Percentiles rank a stretch among this genome's conserved stretches.
Conservation (phyloP, 2,797 vertebrate species). For the Coilia nasus region DNA sequence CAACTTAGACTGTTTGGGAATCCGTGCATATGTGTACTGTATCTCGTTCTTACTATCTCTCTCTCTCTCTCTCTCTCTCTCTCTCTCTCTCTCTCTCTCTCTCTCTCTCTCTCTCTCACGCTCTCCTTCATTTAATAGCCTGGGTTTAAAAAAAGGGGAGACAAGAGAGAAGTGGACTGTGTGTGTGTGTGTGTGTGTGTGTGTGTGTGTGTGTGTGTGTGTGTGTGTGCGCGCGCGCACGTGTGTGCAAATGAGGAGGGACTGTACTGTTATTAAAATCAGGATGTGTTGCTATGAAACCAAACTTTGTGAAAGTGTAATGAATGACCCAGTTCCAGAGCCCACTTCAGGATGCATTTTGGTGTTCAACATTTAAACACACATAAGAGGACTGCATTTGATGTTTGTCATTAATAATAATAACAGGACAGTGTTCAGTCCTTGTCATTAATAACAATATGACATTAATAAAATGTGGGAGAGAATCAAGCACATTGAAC, state of each 20-base stretch:
- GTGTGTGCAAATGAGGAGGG: too few relatives aligned
- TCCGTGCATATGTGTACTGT: not conserved
- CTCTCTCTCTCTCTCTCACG: too few relatives aligned
- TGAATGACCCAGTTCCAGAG: slow-evolving; percentile 46
- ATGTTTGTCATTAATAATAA: not conserved
- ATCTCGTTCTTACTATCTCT: too few relatives aligned
- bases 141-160: not conserved
- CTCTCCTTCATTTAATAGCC: too few relatives aligned
- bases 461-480: too few relatives aligned
- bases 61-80: too few relatives aligned
- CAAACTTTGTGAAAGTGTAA: slow-evolving; percentile 33
- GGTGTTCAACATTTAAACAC: too few relatives aligned
- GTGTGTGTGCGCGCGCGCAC: not conserved
- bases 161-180: not conserved
- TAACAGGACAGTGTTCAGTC: not conserved
- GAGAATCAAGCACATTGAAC: too few relatives aligned
- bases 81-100: too few relatives aligned
- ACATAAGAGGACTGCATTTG: not conserved
- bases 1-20: not conserved
- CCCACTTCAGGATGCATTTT: not conserved
- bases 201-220: slow-evolving; percentile 13
- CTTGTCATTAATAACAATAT: too few relatives aligned
- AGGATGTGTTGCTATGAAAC: slow-evolving; percentile 25
- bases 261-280: not conserved
- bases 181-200: not conserved